These are phyloP conservation scores for Crambe crambe DNA, from an alignment of 37 sponge, comb jelly and placozoan species.

Conservation along the genomic window DNA sequence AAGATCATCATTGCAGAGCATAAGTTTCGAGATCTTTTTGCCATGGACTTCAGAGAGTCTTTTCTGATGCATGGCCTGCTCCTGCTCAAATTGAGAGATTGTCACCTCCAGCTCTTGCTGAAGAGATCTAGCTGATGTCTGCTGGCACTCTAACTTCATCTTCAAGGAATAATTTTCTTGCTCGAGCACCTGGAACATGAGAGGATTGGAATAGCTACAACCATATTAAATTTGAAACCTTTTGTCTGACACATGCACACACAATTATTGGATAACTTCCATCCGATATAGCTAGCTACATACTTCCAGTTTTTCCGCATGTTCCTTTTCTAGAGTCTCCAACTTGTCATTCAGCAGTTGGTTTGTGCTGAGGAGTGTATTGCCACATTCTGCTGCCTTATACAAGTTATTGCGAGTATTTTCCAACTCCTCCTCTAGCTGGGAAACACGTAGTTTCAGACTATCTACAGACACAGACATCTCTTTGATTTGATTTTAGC, in stretches of 20 bases:
- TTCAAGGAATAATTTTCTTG: slow-evolving; percentile 31
- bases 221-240: background rate
- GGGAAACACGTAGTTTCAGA: background rate
- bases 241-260: too few relatives aligned
- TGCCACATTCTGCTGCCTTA: slow-evolving; percentile 31
- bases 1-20: slow-evolving; percentile 31
- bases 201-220: background rate
- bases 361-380: slow-evolving; percentile 28
- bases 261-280: too few relatives aligned
- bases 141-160: slow-evolving; percentile 21
- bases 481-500: too few relatives aligned
- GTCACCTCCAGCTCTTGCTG: slow-evolving; percentile 25
- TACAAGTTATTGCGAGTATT: slow-evolving; percentile 1
- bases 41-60: slow-evolving; percentile 40
- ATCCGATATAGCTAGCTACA: slow-evolving; percentile 5
- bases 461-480: background rate
- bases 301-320: slow-evolving; percentile 27
- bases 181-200: slow-evolving; percentile 11
- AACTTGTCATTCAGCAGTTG: slow-evolving; percentile 21
- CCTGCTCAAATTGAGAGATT: background rate
- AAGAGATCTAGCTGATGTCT: background rate
- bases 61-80: background rate
- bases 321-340: slow-evolving; percentile 18
- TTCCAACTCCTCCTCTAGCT: slow-evolving; percentile 15
- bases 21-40: slow-evolving; percentile 40